A percentile compares a stretch with the other conserved stretches of the same genome.
phyloP scores from a whole-genome alignment of 2,113 vertebrate species.

The Conger conger region DNA sequence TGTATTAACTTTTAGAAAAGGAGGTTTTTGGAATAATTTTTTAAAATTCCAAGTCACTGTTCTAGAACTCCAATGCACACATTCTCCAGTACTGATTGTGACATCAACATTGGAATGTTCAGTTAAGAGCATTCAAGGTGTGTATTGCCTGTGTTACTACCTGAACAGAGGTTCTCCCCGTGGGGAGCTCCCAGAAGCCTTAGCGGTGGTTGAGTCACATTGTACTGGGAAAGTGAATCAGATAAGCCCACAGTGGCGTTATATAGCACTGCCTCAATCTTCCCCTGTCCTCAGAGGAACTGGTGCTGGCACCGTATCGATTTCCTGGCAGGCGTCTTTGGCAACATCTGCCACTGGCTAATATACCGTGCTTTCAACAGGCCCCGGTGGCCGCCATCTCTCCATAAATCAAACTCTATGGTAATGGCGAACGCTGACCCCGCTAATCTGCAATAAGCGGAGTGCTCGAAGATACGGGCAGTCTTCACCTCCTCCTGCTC shows the following conservation, averaged over 20 bases:
- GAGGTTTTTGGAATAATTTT: too few species aligned
- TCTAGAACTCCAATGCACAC: too few species aligned
- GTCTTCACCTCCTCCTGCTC: conserved; percentile 32
- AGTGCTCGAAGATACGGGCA: conserved; percentile 50
- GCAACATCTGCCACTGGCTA: conserved; percentile 55
- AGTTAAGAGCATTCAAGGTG: too few species aligned
- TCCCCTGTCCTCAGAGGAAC: conserved; percentile 36
- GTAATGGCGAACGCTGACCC: conserved; percentile 60
- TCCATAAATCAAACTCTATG: conserved; percentile 57
- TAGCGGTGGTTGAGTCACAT: conserved; percentile 17
- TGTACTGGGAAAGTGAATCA: conserved; percentile 24
- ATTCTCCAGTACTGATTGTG: too few species aligned
- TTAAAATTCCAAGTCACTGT: too few species aligned
- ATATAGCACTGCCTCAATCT: conserved; percentile 40
- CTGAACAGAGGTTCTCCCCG: too few species aligned
- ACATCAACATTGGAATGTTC: too few species aligned
- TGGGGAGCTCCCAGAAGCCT: not conserved
- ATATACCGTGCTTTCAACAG: conserved; percentile 60
- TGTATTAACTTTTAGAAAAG: too few species aligned
- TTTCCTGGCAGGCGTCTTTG: conserved; percentile 64
- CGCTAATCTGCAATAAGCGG: conserved; percentile 66
- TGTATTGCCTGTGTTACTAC: too few species aligned
- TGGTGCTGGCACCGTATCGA: conserved; percentile 54
- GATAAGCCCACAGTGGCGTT: conserved; percentile 17
- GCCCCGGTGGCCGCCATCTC: conserved; percentile 41